Evolutionary conservation across 2,888 invertebrate species (phyloP).

Genomic region (Drosophila leonis): DNA sequence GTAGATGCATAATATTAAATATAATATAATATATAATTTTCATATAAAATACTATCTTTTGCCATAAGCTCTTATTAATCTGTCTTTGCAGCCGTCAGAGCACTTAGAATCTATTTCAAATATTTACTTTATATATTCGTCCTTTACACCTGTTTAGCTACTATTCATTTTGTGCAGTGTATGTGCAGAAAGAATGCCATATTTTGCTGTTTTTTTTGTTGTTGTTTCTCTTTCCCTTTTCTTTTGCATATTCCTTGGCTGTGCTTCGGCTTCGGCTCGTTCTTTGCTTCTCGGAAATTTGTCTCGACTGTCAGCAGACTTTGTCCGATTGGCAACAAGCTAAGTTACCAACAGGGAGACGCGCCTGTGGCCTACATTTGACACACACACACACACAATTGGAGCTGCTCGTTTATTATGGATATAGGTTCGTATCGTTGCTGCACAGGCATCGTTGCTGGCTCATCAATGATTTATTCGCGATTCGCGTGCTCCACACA

Average conservation of each 20-base stretch:
- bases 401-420: slow-evolving; percentile 37
- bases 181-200: background rate
- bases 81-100: no score
- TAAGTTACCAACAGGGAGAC: slow-evolving; percentile 51
- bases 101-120: background rate
- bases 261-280: slow-evolving; percentile 19
- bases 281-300: slow-evolving; percentile 67
- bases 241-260: slow-evolving; percentile 11
- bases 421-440: slow-evolving; percentile 34
- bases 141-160: background rate
- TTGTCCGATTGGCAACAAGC: slow-evolving; percentile 51
- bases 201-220: background rate
- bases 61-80: no score
- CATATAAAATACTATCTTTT: no score
- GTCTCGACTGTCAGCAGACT: slow-evolving; percentile 72
- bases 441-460: slow-evolving; percentile 27
- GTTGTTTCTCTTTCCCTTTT: slow-evolving; percentile 1
- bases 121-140: background rate
- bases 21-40: no score
- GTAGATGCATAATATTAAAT: no score
- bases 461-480: slow-evolving; percentile 79
- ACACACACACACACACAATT: slow-evolving; percentile 21
- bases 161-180: slow-evolving; percentile 9
- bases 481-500: slow-evolving; percentile 70
- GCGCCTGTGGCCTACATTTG: slow-evolving; percentile 76